Evolutionary conservation across 2,888 invertebrate genomes (phyloP).

Genomic region (Volucella inflata): DNA sequence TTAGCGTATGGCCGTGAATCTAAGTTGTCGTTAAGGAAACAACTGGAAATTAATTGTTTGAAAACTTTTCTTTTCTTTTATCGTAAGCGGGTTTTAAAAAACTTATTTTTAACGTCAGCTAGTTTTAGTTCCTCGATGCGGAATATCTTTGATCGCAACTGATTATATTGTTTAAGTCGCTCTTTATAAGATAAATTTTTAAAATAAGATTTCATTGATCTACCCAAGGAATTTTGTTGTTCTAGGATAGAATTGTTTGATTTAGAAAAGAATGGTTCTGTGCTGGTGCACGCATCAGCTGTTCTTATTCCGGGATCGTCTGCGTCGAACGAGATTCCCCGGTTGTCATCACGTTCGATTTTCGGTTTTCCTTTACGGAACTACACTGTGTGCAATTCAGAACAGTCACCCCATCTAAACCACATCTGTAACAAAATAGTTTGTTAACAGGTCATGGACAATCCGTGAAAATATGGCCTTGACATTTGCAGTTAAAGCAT

Average conservation of each 20-base stretch:
- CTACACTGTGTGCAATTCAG: slow-evolving; percentile 10
- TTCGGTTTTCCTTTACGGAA: not conserved
- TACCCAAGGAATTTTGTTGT: too few species aligned
- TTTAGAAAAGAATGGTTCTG: too few species aligned
- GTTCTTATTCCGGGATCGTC: not conserved
- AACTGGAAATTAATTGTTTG: not conserved
- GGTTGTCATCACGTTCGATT: not conserved
- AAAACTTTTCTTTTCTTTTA: not conserved
- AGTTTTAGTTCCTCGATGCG: slow-evolving; percentile 30
- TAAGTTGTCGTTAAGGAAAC: too few species aligned
- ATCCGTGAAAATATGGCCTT: slow-evolving; percentile 9
- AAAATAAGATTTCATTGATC: too few species aligned
- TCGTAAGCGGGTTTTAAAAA: not conserved
- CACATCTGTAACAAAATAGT: slow-evolving; percentile 8
- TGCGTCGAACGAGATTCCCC: slow-evolving; percentile 15
- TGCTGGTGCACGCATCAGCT: not conserved
- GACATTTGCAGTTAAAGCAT: slow-evolving; percentile 17
- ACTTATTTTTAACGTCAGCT: not conserved
- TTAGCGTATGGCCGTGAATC: not conserved
- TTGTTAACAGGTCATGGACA: not conserved
- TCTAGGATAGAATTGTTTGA: too few species aligned
- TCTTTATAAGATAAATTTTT: too few species aligned
- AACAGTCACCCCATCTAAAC: slow-evolving; percentile 2
- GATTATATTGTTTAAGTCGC: too few species aligned
- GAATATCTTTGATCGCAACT: slow-evolving; percentile 3